Percentiles rank a stretch among this genome's conserved stretches.
Conservation (phyloP, 2,797 vertebrate genomes). For the Sebastes steindachneri region DNA sequence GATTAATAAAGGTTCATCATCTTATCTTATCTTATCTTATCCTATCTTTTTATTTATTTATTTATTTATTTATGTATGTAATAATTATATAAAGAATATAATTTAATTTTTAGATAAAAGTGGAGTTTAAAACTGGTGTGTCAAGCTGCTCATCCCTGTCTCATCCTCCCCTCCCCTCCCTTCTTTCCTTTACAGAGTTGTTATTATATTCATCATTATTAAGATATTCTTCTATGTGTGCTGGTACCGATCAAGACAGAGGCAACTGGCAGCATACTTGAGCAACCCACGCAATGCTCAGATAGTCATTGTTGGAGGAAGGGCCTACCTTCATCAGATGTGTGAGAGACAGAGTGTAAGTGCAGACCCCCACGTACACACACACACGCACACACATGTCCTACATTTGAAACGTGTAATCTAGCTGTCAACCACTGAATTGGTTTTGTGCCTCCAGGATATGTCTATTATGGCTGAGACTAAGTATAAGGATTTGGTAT, state of each 20-base stretch:
- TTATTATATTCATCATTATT: slow-evolving; percentile 89
- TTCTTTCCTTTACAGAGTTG: slow-evolving; percentile 78
- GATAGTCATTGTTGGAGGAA: slow-evolving; percentile 89
- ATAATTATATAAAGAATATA: too few relatives aligned
- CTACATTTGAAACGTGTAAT: not conserved
- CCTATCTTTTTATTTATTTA: too few relatives aligned
- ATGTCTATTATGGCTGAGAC: not conserved
- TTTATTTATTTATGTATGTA: too few relatives aligned
- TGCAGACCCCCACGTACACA: slow-evolving; percentile 1
- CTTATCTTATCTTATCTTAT: too few relatives aligned
- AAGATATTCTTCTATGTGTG: slow-evolving; percentile 92
- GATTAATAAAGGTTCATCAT: too few relatives aligned
- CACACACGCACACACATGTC: not conserved
- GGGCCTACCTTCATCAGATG: slow-evolving; percentile 89
- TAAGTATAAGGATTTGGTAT: not conserved
- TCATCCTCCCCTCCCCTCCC: rapidly evolving
- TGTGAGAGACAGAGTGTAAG: slow-evolving; percentile 89
- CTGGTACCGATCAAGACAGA: slow-evolving; percentile 90
- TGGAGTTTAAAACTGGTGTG: not conserved
- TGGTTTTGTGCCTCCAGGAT: not conserved
- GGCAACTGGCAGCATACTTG: slow-evolving; percentile 88
- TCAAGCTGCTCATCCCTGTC: not conserved
- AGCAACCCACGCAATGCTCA: slow-evolving; percentile 89
- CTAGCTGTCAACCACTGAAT: not conserved
- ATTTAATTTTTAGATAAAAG: too few relatives aligned